phyloP scores from a whole-genome alignment of 1,140 invertebrate species.

The Coptotermes formosanus region DNA sequence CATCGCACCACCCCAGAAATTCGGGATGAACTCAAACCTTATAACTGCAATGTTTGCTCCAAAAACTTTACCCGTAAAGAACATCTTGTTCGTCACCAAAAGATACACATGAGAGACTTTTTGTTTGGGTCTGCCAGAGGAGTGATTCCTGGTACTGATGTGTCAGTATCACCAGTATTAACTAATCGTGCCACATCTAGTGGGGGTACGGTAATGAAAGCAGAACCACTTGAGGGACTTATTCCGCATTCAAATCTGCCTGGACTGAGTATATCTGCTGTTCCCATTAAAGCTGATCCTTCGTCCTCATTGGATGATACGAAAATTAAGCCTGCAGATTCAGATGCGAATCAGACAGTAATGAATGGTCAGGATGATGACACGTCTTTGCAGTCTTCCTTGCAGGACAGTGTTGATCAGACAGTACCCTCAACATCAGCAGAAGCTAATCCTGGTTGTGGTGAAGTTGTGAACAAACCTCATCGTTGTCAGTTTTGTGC shows the following conservation, averaged over 20 bases:
- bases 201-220: background rate
- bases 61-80: conserved; percentile 33
- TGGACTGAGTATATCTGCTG: background rate
- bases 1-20: conserved; percentile 8
- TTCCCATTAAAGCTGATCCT: background rate
- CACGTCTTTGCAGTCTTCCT: background rate
- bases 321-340: background rate
- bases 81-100: conserved; percentile 33
- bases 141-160: conserved; percentile 20
- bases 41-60: conserved; percentile 25
- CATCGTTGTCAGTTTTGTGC: conserved; percentile 32
- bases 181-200: conserved; percentile 2
- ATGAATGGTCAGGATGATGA: conserved; percentile 15
- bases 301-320: background rate
- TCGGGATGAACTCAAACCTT: conserved; percentile 23
- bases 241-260: background rate
- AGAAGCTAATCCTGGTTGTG: background rate
- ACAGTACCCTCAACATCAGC: background rate
- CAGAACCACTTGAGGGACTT: background rate
- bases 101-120: conserved; percentile 32
- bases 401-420: background rate
- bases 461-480: conserved; percentile 17
- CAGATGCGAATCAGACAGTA: background rate
- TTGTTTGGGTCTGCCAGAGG: conserved; percentile 23
- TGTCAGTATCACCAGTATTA: conserved; percentile 13